Evolutionary conservation across 2,797 vertebrate genomes (phyloP).

Genomic region (Pseudochirops corinnae): DNA sequence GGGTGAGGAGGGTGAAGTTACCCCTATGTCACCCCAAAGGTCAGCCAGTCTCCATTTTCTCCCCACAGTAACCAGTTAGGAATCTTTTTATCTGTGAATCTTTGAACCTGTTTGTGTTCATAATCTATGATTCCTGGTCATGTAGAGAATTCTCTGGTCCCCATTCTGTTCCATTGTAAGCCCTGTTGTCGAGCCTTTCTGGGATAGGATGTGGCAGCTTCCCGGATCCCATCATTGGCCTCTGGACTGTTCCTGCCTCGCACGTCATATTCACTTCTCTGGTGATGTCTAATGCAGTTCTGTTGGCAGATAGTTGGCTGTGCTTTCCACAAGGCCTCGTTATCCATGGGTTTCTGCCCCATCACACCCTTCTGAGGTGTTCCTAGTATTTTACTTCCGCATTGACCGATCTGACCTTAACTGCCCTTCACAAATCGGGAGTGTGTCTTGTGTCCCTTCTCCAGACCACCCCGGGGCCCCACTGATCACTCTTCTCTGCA

Average conservation of each 20-base stretch:
- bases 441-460: not conserved
- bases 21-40: not conserved
- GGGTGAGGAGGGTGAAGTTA: not conserved
- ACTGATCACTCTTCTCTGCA: not conserved
- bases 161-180: not conserved
- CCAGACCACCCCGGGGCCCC: not conserved
- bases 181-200: not conserved
- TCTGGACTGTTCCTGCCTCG: not conserved
- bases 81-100: not conserved
- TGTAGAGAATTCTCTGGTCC: not conserved
- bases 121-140: not conserved
- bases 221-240: not conserved
- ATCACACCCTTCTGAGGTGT: not conserved
- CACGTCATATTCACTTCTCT: not conserved
- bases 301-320: not conserved
- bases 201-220: not conserved
- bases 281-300: not conserved
- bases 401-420: not conserved
- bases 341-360: not conserved
- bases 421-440: not conserved
- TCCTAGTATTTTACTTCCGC: not conserved
- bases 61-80: not conserved
- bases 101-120: not conserved
- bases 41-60: not conserved
- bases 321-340: not conserved